phyloP scores from a whole-genome alignment of 64 coral and sea anemone genomes.

The Dendronephthya gigantea region DNA sequence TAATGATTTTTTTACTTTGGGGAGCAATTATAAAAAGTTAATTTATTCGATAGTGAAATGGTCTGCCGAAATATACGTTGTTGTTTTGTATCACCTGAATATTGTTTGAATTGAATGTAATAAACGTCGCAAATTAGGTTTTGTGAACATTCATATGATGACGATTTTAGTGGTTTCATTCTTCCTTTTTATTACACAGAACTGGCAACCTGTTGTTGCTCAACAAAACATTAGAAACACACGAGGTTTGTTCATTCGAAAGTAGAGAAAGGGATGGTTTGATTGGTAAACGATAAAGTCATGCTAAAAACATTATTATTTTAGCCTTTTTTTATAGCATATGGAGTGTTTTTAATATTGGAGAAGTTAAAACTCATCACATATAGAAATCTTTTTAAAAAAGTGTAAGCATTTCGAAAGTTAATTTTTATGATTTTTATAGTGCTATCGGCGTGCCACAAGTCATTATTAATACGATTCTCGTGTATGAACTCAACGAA shows the following conservation, averaged over 20 bases:
- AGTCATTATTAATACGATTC: too few relatives aligned
- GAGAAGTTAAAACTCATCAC: constrained; percentile 97
- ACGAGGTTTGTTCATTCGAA: constrained; percentile 58
- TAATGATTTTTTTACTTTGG: too few relatives aligned
- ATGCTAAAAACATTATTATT: background rate
- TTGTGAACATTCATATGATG: too few relatives aligned
- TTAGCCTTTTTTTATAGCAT: constrained; percentile 77
- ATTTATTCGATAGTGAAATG: too few relatives aligned
- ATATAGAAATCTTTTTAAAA: constrained; percentile 98
- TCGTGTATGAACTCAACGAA: background rate
- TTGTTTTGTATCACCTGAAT: too few relatives aligned
- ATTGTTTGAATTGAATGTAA: background rate
- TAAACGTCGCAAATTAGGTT: background rate
- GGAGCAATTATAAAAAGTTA: too few relatives aligned
- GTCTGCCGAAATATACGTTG: too few relatives aligned
- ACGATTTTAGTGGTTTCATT: too few relatives aligned
- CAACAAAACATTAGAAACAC: constrained; percentile 66
- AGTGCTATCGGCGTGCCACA: too few relatives aligned
- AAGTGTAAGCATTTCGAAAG: constrained; percentile 67
- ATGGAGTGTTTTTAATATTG: constrained; percentile 82
- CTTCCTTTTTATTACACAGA: constrained; percentile 35
- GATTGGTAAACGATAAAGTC: background rate
- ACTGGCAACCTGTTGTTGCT: constrained; percentile 81
- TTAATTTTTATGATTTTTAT: background rate
- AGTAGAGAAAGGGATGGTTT: background rate